Base-by-base conservation (phyloP, 1,140 invertebrate genomes). In the Euwallacea fornicatus region DNA sequence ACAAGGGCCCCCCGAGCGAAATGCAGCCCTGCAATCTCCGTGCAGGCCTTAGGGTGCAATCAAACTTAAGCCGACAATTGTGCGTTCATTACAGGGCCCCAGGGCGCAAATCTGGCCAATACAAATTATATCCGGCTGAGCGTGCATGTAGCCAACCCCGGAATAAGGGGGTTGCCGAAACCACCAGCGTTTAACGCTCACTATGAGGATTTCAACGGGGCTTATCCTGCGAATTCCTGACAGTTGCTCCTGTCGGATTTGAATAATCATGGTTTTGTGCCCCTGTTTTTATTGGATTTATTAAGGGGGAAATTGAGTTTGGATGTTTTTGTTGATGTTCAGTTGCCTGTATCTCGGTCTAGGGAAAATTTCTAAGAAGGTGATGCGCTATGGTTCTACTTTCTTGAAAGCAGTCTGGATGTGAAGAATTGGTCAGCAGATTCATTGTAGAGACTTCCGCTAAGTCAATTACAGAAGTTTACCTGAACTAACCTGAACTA, bases 91-190 rank as follows among this genome's bases (percentile, higher is more conserved):
- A 81, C 79, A 78, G 75, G 77, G 78, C 77, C 79, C 78, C 74
- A 68, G 74, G 79, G 80, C 78, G 79, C 74, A 81, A 81, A 81
- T 81, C 80, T 81, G 80, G 80, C 80, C 80, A 81, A 81, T 81
- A 81, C 80, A 81, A 81, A 81, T 81, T 81, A 81, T 81, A 80
- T 81, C 76, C 79, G 76, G 76, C 74, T 69, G 76, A 67, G 59
- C 61, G 66, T 74, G 65, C 58, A 65, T 71, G 54, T 73, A 69
- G 68, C 66, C 68, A 73, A 58, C 71, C 71, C 72, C 54, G 42
- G 46, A n/a, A 59, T 50, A 59, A 42, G 62, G 60, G 62, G n/a
- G 15, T n/a, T 55, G 9, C 56, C 15, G 58, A 60, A 72, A 73
- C 75, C 73, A 73, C 72, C 73, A 76, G 63, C 70, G 73, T 72